Evolutionary conservation across 2,888 invertebrate species (phyloP), one percentile per base, ranked within the genome.

Genomic region (Ferdinandea cuprea): DNA sequence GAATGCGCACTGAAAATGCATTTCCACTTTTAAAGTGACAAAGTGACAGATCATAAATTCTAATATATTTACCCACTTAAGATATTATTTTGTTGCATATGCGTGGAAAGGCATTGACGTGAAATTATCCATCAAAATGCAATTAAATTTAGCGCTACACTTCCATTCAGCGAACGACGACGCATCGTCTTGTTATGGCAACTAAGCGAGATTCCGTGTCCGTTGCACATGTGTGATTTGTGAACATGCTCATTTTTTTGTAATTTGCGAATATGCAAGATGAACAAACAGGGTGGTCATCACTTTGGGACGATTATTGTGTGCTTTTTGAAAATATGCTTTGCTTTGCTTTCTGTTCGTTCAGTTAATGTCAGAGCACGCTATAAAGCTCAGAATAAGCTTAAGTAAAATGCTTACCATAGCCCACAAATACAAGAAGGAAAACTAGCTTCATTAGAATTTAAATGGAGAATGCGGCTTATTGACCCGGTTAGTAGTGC

Each of bases 111-210:
- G 72, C 83, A 83, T 83, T 73, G 78, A 78, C 83, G 63, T 83
- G 72, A 78, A 83, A 78, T 83, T 78, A 78, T 61, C 83, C 83
- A 83, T 83, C 72, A 78, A 83, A 83, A 68, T 30, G 83, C 63
- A 73, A 78, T 83, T 83, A 83, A 83, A 83, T 73, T 83, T 73
- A 58, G 72, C 78, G 63, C 68, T 63, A 58, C 58, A 78, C 68
- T 73, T 61, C 68, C 73, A 73, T 21, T 37, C 19, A 61, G 42
- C 48, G 37, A 61, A 59, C 46, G 58, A 46, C 52, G 54, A 80
- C 52, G 65, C 59, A 59, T 61, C 58, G 52, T 76, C 71, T 66
- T 76, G 44, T 71, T 71, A 71, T 59, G 52, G 59, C 61, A 72
- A 56, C 77, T 77, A 72, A 72, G 77, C 77, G 77, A 83, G 72